A percentile compares a stretch with the other conserved stretches of the same genome.
Evolutionary conservation across 1,140 invertebrate genomes (phyloP).

Genomic region (Papilio polyxenes): DNA sequence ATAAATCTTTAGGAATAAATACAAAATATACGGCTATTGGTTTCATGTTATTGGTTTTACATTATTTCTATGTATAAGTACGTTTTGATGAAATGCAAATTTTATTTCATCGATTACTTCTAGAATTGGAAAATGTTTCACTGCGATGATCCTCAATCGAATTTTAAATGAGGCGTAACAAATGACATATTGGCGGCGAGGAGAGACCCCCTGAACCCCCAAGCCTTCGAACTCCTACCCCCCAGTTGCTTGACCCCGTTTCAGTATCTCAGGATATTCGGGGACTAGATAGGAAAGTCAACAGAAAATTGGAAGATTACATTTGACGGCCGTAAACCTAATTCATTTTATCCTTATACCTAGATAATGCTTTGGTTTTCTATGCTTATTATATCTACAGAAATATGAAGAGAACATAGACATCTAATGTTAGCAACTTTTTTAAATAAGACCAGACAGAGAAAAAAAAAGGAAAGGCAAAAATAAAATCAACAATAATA

Average conservation of each 20-base stretch:
- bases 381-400: background rate
- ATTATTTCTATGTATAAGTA: background rate
- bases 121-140: slow-evolving; percentile 26
- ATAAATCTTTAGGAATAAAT: background rate
- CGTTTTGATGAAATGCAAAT: slow-evolving; percentile 4
- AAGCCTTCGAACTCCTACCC: background rate
- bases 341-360: slow-evolving; percentile 10
- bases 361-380: background rate
- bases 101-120: slow-evolving; percentile 21
- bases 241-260: slow-evolving; percentile 19
- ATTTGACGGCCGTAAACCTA: slow-evolving; percentile 14
- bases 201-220: background rate
- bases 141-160: slow-evolving; percentile 19
- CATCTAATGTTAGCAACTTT: background rate
- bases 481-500: background rate
- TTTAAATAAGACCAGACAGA: background rate
- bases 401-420: background rate
- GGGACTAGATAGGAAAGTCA: slow-evolving; percentile 18
- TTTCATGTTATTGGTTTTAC: background rate
- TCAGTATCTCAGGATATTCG: slow-evolving; percentile 16
- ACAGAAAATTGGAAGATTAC: slow-evolving; percentile 27
- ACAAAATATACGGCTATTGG: background rate
- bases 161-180: slow-evolving; percentile 27
- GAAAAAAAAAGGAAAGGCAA: background rate
- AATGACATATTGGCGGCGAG: slow-evolving; percentile 16